A percentile compares a stretch with the other conserved stretches of the same genome.
These are phyloP conservation scores for Philonicus albiceps DNA, from an alignment of 2,888 invertebrate genomes.

Conservation along the genomic window DNA sequence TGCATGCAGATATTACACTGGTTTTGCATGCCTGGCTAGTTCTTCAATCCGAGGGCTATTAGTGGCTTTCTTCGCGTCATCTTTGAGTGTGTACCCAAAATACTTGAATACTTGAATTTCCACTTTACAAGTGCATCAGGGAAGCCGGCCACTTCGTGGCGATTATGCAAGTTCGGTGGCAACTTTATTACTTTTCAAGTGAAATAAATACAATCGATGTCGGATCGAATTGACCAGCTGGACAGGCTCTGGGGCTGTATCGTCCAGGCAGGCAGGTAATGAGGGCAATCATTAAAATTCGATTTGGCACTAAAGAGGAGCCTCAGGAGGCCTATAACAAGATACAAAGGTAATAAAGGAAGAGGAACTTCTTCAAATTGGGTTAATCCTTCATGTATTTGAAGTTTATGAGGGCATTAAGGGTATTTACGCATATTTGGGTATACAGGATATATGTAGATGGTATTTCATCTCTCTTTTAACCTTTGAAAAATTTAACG, in stretches of 20 bases:
- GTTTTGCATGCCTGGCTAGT: not conserved
- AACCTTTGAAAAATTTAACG: not conserved
- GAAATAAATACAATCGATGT: not conserved
- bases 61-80: slow-evolving; percentile 13
- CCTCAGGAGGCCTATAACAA: not conserved
- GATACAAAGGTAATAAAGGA: not conserved
- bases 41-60: not conserved
- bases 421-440: not conserved
- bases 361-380: not conserved
- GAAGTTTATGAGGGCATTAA: not conserved
- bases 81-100: not conserved
- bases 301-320: not conserved
- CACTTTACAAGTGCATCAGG: not conserved
- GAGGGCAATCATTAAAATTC: not conserved
- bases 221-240: not conserved
- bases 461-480: not conserved
- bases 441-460: not conserved
- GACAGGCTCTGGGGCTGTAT: not conserved
- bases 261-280: not conserved
- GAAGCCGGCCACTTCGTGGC: not conserved
- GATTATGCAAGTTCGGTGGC: slow-evolving; percentile 14
- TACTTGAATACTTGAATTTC: slow-evolving; percentile 20
- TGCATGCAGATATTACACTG: not conserved
- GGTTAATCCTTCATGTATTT: not conserved
- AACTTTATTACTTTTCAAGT: slow-evolving; percentile 8